These are phyloP conservation scores for Cremastobaeus sp. DNA, from an alignment of 2,888 invertebrate species.

Conservation along the genomic window DNA sequence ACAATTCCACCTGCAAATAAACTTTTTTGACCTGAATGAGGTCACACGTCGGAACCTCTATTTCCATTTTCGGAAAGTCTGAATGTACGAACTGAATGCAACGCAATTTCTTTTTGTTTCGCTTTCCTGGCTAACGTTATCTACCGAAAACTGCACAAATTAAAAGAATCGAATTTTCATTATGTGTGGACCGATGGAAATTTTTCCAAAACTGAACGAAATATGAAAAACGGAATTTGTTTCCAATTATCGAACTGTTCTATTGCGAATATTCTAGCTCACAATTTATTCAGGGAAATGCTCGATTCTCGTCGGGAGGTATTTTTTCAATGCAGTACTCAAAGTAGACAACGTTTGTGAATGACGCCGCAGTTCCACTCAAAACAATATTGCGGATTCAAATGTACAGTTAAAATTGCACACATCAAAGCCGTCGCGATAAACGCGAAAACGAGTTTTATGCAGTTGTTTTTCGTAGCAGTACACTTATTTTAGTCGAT, in stretches of 20 bases:
- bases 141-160: conserved; percentile 47
- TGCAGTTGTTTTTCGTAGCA: conserved; percentile 16
- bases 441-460: conserved; percentile 36
- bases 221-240: too few species aligned
- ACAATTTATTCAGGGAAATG: too few species aligned
- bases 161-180: conserved; percentile 55
- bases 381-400: conserved; percentile 15
- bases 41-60: conserved; percentile 15
- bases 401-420: conserved; percentile 22
- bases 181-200: too few species aligned
- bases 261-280: too few species aligned
- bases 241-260: too few species aligned
- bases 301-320: too few species aligned
- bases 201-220: too few species aligned
- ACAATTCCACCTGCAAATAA: too few species aligned
- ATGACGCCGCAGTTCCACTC: conserved; percentile 1
- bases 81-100: conserved; percentile 40
- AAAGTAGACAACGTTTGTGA: neutral
- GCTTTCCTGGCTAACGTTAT: conserved; percentile 52
- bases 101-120: conserved; percentile 51
- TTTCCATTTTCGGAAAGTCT: conserved; percentile 3
- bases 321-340: neutral
- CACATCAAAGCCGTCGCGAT: conserved; percentile 15
- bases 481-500: conserved; percentile 28
- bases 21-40: too few species aligned